Evolutionary conservation across 1,140 invertebrate genomes (phyloP), one percentile per base, ranked within the genome.

Genomic region (Danaus plexippus): DNA sequence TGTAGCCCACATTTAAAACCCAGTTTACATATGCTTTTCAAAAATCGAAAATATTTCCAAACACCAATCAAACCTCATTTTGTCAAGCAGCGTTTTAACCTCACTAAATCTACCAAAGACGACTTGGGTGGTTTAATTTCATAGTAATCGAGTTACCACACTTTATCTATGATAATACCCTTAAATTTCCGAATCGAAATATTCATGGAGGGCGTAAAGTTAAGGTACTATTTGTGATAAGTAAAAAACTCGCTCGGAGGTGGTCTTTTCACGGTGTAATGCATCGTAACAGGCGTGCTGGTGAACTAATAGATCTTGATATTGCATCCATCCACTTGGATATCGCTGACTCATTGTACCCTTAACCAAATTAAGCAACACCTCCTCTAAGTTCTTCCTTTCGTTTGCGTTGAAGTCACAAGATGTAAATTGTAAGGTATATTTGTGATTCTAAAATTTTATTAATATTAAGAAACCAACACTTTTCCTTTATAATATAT

Each of bases 191-290:
- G 56, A 49, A 46, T 47, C 49, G 47, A 47, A 32, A 32, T 32
- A 6, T 52, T 70, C 82, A 71, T 85, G 82, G 79, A 79, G 66
- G 82, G 79, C 62, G 61, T 63, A 18, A 46, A 56, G 61, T 61
- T 61, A 67, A 75, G 72, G 61, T 63, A 57, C 63, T 48, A 61
- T 63, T 62, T 63, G 54, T 22, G 18, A 61, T 55, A 73, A 64
- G 64, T 73, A 61, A 85, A 83, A 79, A 85, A 79, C 65, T 60
- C 56, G 61, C 69, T 61, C 61, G 66, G 57, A 66, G 79, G 83
- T 83, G 82, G 82, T 77, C 82, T 70, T 84, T 84, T 86, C 83
- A 86, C 77, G 80, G 70, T 75, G 69, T 81, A 82, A 86, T 57
- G 61, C 55, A 64, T 66, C 75, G 77, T 67, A 67, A 68, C 80